Evolutionary conservation across 2,888 invertebrate genomes (phyloP), one percentile per base, ranked within the genome.

Genomic region (Steromphala cineraria): DNA sequence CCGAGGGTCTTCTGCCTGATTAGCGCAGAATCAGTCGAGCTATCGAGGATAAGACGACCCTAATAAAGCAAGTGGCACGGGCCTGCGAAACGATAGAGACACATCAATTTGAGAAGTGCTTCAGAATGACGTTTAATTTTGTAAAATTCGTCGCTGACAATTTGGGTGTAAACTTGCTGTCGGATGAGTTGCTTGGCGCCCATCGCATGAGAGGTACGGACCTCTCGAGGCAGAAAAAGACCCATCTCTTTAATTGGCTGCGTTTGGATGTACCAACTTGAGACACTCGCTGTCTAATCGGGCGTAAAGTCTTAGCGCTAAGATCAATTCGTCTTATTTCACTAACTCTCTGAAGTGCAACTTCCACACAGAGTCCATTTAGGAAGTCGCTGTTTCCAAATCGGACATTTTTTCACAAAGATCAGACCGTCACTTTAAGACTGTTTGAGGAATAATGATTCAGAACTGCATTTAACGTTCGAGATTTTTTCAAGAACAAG

Each of bases 231-330:
- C 76, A 76, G 76, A 76, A 76, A 55, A 76, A 55, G 53, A 36
- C 36, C 55, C 76, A 55, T 76, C 76, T 76, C 76, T 53, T 76
- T 76, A 76, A 76, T 76, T 76, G 76, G 55, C 53, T 76, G 76
- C 31, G 76, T 53, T 52, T 52, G 31, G 75, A 53, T 53, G 52
- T 75, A 21, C 40, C 24, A 75, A 75, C 19, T 24, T 53, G 71
- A 71, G 71, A 71, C 71, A 71, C 71, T 71, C 36, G 31, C 71
- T 15, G 71, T 36, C 71, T 19, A 71, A 36, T 71, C 31, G 36
- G 28, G n/a, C 36, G 71, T 31, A 19, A 19, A 71, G 4, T 17
- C 19, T 40, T 40, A 31, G 19, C 31, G 71, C 36, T 19, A 36
- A 40, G 71, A 71, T 71, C 71, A 71, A 71, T 71, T 13, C 40